Evolutionary conservation across 2,797 vertebrate genomes (phyloP).

Genomic region (Neoniphon sammara): DNA sequence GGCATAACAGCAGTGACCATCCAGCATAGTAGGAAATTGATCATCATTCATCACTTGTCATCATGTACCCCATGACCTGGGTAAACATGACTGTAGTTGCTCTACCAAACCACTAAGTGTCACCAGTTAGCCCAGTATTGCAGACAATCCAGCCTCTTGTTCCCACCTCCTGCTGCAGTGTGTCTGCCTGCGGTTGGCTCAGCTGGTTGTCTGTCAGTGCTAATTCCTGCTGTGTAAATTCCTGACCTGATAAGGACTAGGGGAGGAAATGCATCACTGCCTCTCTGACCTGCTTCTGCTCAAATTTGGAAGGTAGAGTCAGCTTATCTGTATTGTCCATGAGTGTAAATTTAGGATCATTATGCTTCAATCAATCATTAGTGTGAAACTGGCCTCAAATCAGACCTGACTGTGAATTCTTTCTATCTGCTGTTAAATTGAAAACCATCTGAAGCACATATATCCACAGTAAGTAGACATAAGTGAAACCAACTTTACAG

Average conservation of each 20-base stretch:
- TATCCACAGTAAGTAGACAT: neutral
- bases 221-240: neutral
- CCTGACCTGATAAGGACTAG: neutral
- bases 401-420: neutral
- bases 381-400: neutral
- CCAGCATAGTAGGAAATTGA: neutral
- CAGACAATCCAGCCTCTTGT: neutral
- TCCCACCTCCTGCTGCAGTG: conserved; percentile 41
- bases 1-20: no score
- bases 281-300: conserved; percentile 1
- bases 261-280: conserved; percentile 19
- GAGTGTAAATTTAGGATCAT: neutral
- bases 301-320: neutral
- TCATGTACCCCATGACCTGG: neutral
- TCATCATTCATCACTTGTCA: neutral
- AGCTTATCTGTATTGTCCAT: neutral
- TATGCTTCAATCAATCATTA: neutral
- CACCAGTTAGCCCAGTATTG: conserved; percentile 25
- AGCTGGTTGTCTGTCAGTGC: neutral
- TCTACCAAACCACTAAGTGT: conserved; percentile 49
- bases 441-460: neutral
- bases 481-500: no score
- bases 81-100: conserved; percentile 29
- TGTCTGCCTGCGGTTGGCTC: conserved; percentile 63
- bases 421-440: no score